Percentiles rank a stretch among this genome's conserved stretches.
Conservation (phyloP, 2,888 invertebrate genomes). For the Xestia rhomboidea region DNA sequence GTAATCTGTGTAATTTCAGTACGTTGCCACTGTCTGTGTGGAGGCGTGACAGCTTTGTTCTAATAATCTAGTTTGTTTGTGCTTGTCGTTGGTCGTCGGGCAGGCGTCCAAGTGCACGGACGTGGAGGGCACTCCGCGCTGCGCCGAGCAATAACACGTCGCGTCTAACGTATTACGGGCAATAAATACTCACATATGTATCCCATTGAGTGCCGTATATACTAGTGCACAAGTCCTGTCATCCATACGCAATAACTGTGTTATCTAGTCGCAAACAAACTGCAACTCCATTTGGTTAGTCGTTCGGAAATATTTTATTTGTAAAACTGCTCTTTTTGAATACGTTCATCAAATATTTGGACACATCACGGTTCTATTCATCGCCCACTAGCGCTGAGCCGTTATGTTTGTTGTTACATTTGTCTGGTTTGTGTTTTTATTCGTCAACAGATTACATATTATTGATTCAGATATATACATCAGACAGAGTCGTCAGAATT, state of each 20-base stretch:
- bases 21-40: too few relatives aligned
- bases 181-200: constrained; percentile 28
- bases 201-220: neutral
- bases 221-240: neutral
- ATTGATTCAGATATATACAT: too few relatives aligned
- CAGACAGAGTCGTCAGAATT: neutral
- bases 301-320: constrained; percentile 21
- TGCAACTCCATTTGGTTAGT: constrained; percentile 21
- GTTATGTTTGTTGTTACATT: neutral
- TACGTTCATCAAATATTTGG: constrained; percentile 39
- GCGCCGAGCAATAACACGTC: constrained; percentile 35
- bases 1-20: neutral
- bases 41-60: neutral
- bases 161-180: constrained; percentile 32
- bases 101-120: constrained; percentile 40
- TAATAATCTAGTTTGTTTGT: constrained; percentile 9
- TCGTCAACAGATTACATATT: neutral
- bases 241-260: constrained; percentile 13
- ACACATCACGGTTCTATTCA: constrained; percentile 20
- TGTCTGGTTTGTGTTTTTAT: neutral
- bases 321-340: constrained; percentile 35
- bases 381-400: neutral
- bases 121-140: constrained; percentile 8
- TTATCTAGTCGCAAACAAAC: constrained; percentile 16
- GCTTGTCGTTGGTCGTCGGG: constrained; percentile 7